Evolutionary conservation across 2,888 invertebrate genomes (phyloP), one percentile per base, ranked within the genome.

Genomic region (Conops quadrifasciatus): DNA sequence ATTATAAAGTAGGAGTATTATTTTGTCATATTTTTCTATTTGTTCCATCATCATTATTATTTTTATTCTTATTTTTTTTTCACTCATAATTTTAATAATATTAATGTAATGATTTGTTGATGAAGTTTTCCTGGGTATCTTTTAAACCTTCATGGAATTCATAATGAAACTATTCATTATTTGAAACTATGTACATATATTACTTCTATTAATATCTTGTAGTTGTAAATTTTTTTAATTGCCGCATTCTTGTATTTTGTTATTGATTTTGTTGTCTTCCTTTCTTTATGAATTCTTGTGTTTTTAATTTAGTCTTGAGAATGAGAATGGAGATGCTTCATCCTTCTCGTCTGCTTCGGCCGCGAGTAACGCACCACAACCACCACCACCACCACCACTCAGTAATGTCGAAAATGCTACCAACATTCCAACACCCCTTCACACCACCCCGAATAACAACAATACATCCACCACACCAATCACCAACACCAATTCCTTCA

Each of bases 401-500:
- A 62, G 36, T 75, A 26, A 24, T 74, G 24, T 51, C 51, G 59
- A 73, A 59, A 56, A 70, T 56, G 72, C 43, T 71, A 69, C 49
- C 71, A 73, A 71, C 30, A 73, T 64, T 51, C 74, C 71, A 64
- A 71, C 75, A 72, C 72, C 77, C 75, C 76, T 71, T 76, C 74
- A 70, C 73, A 79, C 76, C 69, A 72, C 73, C 72, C 53, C 4
- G 24, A 75, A 76, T 70, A 73, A 76, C 74, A 77, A 75, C 74
- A 77, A 76, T 58, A 73, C 75, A 75, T 73, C 74, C 73, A 82
- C 82, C 70, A 51, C 53, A 67, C 71, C 70, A 36, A 68, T 70
- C 71, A 72, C 74, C 81, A 75, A 79, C 81, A 78, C 80, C 75
- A 76, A 81, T 80, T 79, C 77, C 79, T 78, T 74, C 75, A 73